Evolutionary conservation across 2,113 vertebrate genomes (phyloP).

Genomic region (Azemiops feae): DNA sequence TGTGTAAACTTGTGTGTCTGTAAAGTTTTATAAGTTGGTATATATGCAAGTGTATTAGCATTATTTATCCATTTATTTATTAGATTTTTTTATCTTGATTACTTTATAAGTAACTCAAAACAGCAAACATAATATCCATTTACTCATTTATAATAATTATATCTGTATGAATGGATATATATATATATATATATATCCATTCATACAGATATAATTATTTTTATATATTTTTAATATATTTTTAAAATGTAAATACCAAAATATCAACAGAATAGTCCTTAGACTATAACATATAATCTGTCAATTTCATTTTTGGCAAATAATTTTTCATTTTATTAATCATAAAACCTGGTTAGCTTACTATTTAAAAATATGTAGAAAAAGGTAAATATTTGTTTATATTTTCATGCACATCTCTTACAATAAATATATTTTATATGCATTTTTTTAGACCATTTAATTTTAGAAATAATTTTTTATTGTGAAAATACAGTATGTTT

Average conservation of each 20-base stretch:
- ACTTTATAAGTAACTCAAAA: neutral
- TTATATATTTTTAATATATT: too few species aligned
- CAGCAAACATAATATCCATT: neutral
- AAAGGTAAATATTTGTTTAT: neutral
- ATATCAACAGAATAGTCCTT: neutral
- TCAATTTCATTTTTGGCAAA: neutral
- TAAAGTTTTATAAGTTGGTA: neutral
- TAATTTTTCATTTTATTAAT: neutral
- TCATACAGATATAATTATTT: too few species aligned
- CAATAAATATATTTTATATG: neutral
- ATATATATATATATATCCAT: too few species aligned
- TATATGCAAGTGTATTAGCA: neutral
- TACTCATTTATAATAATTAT: neutral
- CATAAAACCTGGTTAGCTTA: neutral
- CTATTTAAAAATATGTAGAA: neutral
- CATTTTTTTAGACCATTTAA: neutral
- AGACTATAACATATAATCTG: neutral
- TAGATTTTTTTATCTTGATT: neutral
- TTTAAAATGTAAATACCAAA: neutral
- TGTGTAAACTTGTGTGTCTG: neutral
- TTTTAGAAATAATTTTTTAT: neutral
- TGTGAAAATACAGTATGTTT: neutral
- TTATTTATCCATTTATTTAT: neutral
- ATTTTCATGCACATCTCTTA: neutral
- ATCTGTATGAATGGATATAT: neutral